Evolutionary conservation across 30 jellyfish, hydroid and myxozoan species (phyloP), one percentile per base, ranked within the genome.

Genomic region (Mastigias papua): DNA sequence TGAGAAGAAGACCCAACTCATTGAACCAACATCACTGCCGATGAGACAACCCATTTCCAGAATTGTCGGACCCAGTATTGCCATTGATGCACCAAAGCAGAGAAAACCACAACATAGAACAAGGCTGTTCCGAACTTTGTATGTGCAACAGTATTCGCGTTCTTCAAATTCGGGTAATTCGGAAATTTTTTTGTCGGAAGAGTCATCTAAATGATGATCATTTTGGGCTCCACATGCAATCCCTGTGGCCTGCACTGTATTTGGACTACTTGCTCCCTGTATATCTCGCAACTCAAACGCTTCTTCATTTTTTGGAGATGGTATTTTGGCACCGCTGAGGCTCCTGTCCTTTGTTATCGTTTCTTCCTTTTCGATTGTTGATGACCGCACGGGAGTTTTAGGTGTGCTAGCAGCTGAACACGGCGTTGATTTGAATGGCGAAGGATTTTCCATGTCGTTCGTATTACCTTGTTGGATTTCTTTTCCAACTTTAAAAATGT

Each of bases 1-100:
- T 19, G 99, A 94, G 69, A 96, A 96, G 89, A 96, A 96, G n/a
- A 96, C 99, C 99, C 99, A 96, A 75, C 99, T 96, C 99, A 96
- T 96, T 6, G 86, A 76, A 20, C 99, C 99, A 29, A 96, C 99
- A 80, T 96, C 98, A 46, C 90, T 92, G 61, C 99, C 99, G 0
- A 96, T 91, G 16, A 96, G 85, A 61, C 99, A 96, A 19, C 99
- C 99, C 34, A 96, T 90, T 67, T 96, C 99, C 35, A 96, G 87
- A 33, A 96, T 94, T 3, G 99, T 96, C 42, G 99, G 99, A 15
- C 99, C 99, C 66, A 96, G 83, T 1, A 96, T 96, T 6, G 99
- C 99, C 99, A 96, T 96, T 2, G 99, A 96, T 20, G 99, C 93
- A 33, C 99, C 99, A 48, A 96, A 96, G 82, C 99, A 96, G 42